phyloP scores from a whole-genome alignment of 2,113 vertebrate species.

The Microcebus lehilahytsara region DNA sequence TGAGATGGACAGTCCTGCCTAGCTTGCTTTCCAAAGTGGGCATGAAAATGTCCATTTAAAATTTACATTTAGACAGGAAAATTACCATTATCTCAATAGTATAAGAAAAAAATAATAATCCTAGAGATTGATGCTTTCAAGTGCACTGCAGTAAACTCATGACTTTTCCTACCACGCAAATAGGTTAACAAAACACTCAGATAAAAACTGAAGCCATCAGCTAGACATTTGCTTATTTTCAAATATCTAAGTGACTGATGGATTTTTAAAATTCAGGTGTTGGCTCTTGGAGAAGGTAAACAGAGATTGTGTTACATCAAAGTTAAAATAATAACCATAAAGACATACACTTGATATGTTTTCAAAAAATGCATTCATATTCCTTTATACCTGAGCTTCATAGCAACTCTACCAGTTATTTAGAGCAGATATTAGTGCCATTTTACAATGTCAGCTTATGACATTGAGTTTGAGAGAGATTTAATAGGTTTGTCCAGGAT shows the following conservation, averaged over 20 bases:
- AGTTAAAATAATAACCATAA: neutral
- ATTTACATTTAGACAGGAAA: slow-evolving; percentile 70
- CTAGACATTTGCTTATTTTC: slow-evolving; percentile 15
- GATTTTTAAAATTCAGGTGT: neutral
- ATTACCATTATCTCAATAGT: slow-evolving; percentile 55
- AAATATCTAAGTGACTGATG: slow-evolving; percentile 15
- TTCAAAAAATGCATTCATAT: neutral
- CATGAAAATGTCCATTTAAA: slow-evolving; percentile 48
- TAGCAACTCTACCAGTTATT: neutral
- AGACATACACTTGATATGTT: neutral
- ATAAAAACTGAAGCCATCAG: neutral
- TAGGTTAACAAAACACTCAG: neutral
- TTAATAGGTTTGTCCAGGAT: neutral
- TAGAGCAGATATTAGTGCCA: neutral
- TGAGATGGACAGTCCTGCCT: slow-evolving; percentile 57
- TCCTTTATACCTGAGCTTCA: neutral
- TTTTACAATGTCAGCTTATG: neutral
- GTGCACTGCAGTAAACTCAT: neutral
- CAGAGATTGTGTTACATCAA: slow-evolving; percentile 6
- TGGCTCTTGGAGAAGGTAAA: neutral
- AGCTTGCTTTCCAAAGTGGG: slow-evolving; percentile 46
- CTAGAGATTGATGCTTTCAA: neutral
- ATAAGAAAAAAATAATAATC: slow-evolving; percentile 36
- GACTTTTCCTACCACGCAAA: neutral
- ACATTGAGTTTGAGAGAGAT: neutral